Conservation (phyloP, 2,888 invertebrate species). For the Troides aeacus region DNA sequence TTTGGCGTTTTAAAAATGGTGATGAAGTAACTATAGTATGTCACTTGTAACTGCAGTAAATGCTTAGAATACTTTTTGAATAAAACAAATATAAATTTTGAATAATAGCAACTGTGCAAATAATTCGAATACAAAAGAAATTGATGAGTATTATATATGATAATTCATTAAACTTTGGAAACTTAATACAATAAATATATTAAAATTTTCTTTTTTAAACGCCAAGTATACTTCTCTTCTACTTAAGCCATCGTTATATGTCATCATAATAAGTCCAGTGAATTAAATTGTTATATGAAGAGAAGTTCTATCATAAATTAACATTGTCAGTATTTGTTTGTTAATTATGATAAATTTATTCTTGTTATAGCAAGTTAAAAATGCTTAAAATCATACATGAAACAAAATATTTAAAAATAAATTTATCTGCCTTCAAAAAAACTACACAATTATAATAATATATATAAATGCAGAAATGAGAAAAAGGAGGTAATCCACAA, state of each 20-base stretch:
- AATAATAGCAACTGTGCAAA: too few species aligned
- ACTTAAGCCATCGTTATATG: too few species aligned
- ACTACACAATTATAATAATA: neutral
- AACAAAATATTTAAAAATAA: neutral
- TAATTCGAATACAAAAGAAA: neutral
- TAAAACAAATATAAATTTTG: neutral
- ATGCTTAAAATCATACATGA: neutral
- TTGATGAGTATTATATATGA: neutral
- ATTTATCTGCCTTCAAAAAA: neutral
- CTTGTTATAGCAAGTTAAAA: constrained; percentile 8
- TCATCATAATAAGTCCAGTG: constrained; percentile 31
- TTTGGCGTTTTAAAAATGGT: constrained; percentile 15
- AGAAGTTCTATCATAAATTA: constrained; percentile 33
- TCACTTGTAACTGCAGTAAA: neutral
- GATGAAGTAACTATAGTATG: neutral
- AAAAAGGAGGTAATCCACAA: neutral
- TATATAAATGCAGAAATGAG: neutral
- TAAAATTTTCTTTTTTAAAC: constrained; percentile 22
- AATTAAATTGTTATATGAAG: constrained; percentile 50
- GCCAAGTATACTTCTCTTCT: constrained; percentile 29
- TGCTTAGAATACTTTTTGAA: neutral
- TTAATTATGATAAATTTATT: constrained; percentile 10
- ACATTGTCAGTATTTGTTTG: constrained; percentile 14
- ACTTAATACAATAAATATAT: constrained; percentile 11
- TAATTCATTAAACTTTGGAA: neutral